Evolutionary conservation across 2,888 invertebrate genomes (phyloP), one percentile per base, ranked within the genome.

Genomic region (Brachypterus glaber): DNA sequence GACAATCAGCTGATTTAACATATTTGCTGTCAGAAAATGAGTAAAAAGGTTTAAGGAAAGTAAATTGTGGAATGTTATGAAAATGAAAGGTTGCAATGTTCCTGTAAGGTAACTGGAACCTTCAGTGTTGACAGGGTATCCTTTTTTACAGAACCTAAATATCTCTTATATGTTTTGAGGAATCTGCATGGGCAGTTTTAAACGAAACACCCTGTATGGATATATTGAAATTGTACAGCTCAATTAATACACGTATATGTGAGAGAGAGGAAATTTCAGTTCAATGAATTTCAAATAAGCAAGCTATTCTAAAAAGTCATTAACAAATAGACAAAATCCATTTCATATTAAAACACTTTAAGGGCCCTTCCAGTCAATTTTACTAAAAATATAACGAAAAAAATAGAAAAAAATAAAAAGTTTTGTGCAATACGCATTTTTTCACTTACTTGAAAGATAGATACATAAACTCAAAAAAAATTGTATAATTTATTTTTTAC

Each of bases 191-290:
- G n/a, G n/a, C n/a, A n/a, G n/a, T n/a, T n/a, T n/a, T n/a, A n/a
- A n/a, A n/a, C n/a, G n/a, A n/a, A n/a, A n/a, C n/a, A n/a, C n/a
- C n/a, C n/a, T 56, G 52, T 56, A 52, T 52, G 52, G 51, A 52
- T 54, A 56, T 57, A 56, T 55, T 52, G 57, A 55, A 55, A 55
- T 55, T 53, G 54, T 54, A 55, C 56, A 55, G 55, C 57, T 57
- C 57, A 57, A 57, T 57, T 57, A 57, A 55, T 55, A 50, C 48
- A 47, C n/a, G 43, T 48, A 49, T 46, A 49, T 44, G 46, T 41
- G 50, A 44, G 48, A 42, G 44, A 43, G 43, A 41, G 18, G 39
- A 27, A 40, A 40, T 44, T 47, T 42, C 48, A 46, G 46, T 48
- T 46, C 47, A 45, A 51, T 51, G 48, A 50, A 51, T 53, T 49